A percentile compares a stretch with the other conserved stretches of the same genome.
Evolutionary conservation across 2,888 invertebrate genomes (phyloP).

Genomic region (Meloe dianella): DNA sequence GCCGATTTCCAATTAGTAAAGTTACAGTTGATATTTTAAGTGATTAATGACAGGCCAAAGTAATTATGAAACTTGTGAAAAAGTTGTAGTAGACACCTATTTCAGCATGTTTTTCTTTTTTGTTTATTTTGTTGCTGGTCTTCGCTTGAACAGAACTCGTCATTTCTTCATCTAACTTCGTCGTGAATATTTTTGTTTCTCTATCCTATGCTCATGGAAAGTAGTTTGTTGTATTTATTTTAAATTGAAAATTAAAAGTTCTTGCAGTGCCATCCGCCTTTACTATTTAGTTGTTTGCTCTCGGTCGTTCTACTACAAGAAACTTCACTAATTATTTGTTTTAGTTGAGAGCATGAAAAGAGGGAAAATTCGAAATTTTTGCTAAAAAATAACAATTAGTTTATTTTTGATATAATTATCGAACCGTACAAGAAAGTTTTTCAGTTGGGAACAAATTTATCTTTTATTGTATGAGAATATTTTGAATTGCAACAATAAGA

Average conservation of each 20-base stretch:
- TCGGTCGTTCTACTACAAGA: constrained; percentile 18
- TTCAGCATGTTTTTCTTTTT: constrained; percentile 26
- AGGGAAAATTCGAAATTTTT: constrained; percentile 3
- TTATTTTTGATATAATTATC: neutral
- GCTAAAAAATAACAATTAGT: constrained; percentile 6
- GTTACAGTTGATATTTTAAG: constrained; percentile 42
- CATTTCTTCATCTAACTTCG: constrained; percentile 22
- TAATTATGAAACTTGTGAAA: constrained; percentile 43
- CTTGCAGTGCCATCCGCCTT: neutral
- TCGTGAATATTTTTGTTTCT: constrained; percentile 1
- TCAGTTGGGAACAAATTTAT: neutral
- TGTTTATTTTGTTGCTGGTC: neutral
- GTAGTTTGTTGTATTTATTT: constrained; percentile 36
- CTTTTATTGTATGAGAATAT: too few relatives aligned
- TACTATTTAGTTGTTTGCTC: constrained; percentile 25
- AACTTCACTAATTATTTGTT: constrained; percentile 35
- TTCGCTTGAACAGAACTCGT: constrained; percentile 19
- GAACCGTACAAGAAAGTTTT: neutral
- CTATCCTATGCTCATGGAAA: constrained; percentile 18
- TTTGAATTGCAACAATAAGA: neutral
- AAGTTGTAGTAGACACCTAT: constrained; percentile 6
- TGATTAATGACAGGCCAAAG: constrained; percentile 46
- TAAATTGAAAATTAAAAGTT: constrained; percentile 27
- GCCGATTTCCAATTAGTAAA: constrained; percentile 42
- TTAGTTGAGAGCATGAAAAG: constrained; percentile 26